These are phyloP conservation scores for Fistularia commersonii DNA, from an alignment of 2,797 vertebrate species.

Conservation along the genomic window DNA sequence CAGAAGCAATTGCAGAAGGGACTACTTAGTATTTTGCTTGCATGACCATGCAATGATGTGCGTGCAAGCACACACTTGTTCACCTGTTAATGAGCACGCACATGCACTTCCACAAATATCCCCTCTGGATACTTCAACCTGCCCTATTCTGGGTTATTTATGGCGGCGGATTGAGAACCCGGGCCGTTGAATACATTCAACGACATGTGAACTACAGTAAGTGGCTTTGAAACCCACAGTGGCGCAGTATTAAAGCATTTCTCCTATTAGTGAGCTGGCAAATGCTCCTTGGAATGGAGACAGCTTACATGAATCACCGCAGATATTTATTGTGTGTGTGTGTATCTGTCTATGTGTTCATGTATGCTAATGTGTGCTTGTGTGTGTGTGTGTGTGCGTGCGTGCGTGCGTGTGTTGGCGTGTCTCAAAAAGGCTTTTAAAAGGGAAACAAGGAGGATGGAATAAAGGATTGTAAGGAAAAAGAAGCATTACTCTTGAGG, in stretches of 20 bases:
- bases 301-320: constrained; percentile 72
- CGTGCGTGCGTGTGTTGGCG: constrained; percentile 15
- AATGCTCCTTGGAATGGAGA: constrained; percentile 70
- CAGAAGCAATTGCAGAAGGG: constrained; percentile 42
- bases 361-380: constrained; percentile 5
- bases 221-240: constrained; percentile 74
- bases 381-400: constrained; percentile 10
- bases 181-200: constrained; percentile 47
- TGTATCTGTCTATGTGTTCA: constrained; percentile 31
- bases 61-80: constrained; percentile 8
- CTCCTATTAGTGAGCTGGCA: constrained; percentile 71
- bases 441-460: constrained; percentile 58
- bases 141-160: constrained; percentile 56
- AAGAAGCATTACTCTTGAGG: constrained; percentile 71
- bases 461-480: constrained; percentile 56
- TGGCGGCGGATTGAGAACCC: constrained; percentile 46
- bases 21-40: constrained; percentile 39
- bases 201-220: constrained; percentile 67
- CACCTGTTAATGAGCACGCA: constrained; percentile 2
- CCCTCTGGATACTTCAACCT: constrained; percentile 25
- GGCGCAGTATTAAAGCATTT: constrained; percentile 68
- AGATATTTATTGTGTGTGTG: constrained; percentile 56
- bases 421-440: constrained; percentile 55
- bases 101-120: constrained; percentile 16
- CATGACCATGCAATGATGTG: constrained; percentile 15